Evolutionary conservation across 2,113 vertebrate species (phyloP).

Genomic region (Gavia stellata): DNA sequence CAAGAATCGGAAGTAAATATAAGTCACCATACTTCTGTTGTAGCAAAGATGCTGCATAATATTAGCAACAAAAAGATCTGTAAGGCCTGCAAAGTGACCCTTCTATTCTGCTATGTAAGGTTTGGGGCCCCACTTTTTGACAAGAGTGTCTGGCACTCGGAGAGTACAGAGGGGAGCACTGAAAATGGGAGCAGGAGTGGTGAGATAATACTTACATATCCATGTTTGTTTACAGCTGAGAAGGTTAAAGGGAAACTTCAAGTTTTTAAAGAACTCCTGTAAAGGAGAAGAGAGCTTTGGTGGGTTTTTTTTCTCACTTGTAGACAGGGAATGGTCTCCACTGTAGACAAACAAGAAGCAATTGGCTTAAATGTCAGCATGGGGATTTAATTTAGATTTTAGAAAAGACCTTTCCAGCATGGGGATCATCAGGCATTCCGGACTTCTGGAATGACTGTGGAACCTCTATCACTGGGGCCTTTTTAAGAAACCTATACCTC

Average conservation of each 20-base stretch:
- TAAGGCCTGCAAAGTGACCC: neutral
- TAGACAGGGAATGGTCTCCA: neutral
- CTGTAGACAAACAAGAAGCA: neutral
- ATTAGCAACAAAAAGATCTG: neutral
- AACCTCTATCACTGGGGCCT: neutral
- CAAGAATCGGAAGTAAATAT: neutral
- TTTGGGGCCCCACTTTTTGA: neutral
- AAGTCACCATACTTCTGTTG: neutral
- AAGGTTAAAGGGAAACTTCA: neutral
- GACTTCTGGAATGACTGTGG: neutral
- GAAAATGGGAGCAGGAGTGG: neutral
- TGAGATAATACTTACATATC: neutral
- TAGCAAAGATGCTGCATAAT: neutral
- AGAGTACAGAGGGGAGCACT: neutral
- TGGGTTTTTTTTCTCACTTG: neutral
- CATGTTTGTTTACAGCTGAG: fast-evolving
- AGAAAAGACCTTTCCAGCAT: neutral
- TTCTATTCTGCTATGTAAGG: neutral
- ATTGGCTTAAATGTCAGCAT: neutral
- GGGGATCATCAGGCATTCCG: neutral
- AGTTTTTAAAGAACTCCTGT: neutral
- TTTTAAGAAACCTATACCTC: neutral
- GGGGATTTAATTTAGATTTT: neutral
- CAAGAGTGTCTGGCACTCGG: neutral
- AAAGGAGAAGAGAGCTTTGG: neutral